A percentile compares a stretch with the other conserved stretches of the same genome.
Evolutionary conservation across 2,113 vertebrate species (phyloP).

Genomic region (Macrotis lagotis): DNA sequence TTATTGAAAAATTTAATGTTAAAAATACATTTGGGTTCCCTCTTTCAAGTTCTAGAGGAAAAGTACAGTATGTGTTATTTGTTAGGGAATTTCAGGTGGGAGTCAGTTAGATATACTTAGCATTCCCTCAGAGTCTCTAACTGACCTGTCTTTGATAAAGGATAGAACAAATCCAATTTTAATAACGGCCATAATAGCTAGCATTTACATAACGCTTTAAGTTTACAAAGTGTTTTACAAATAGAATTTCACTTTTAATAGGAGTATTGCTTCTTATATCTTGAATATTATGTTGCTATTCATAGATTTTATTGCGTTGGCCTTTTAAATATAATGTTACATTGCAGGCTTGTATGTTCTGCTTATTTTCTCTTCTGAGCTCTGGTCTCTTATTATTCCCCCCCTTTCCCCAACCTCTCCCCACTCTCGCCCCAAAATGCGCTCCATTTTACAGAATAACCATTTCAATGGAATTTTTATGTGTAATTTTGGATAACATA

Average conservation of each 20-base stretch:
- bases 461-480: background rate
- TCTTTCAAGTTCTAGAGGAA: background rate
- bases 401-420: background rate
- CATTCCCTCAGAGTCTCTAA: conserved; percentile 8
- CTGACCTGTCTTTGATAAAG: conserved; percentile 2
- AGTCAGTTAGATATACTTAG: background rate
- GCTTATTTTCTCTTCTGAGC: background rate
- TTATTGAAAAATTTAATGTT: background rate
- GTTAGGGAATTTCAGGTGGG: background rate
- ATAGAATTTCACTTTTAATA: background rate
- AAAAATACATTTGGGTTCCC: background rate
- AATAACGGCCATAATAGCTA: background rate
- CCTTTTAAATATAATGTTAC: background rate
- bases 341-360: background rate
- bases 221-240: background rate
- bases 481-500: background rate
- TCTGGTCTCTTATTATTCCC: no score
- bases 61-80: background rate
- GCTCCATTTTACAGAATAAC: background rate
- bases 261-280: background rate
- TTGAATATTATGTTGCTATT: background rate
- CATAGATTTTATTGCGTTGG: background rate
- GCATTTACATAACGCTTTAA: background rate
- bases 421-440: background rate
- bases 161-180: background rate